Evolutionary conservation across 2,888 invertebrate genomes (phyloP), one percentile per base, ranked within the genome.

Genomic region (Alentia gelatinosa): DNA sequence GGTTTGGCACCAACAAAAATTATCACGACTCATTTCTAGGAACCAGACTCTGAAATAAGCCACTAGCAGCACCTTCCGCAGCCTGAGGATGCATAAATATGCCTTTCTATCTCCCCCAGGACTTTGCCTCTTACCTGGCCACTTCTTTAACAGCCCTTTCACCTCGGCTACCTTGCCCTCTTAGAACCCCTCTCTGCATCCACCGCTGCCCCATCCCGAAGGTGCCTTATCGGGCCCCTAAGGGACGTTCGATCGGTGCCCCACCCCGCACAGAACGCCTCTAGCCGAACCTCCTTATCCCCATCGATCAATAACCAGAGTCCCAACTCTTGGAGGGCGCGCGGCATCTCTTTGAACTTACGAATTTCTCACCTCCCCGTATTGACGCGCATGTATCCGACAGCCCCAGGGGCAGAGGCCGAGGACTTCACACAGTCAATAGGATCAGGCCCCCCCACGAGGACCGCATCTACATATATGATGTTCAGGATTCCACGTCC

Each of bases 171-270:
- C 79, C 19, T 39, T 26, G 39, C 39, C 15, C 35, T 39, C 79
- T 26, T 37, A 23, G 23, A 35, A 19, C 37, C 19, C 79, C 35
- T 26, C 79, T 23, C 35, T 15, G 3, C 79, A 12, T n/a, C 9
- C 63, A 63, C 63, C 23, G 15, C 9, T 26, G 5, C 63, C 63
- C n/a, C 15, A 12, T n/a, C 79, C 79, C 37, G 23, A 9, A 79
- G n/a, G 56, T 56, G 56, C 79, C 79, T 23, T 26, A 19, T 35
- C 79, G 5, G 56, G 23, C 79, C 79, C 79, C 79, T n/a, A 39
- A 39, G 79, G 79, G 79, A 79, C 79, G 39, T 79, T 79, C 79
- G 79, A 79, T 79, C 79, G 79, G 79, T 79, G 35, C 79, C 79
- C n/a, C 79, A 19, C 39, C 37, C 79, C 37, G 15, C 15, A 12